Evolutionary conservation across 2,113 vertebrate species (phyloP), one percentile per base, ranked within the genome.

Genomic region (Microtus pennsylvanicus): DNA sequence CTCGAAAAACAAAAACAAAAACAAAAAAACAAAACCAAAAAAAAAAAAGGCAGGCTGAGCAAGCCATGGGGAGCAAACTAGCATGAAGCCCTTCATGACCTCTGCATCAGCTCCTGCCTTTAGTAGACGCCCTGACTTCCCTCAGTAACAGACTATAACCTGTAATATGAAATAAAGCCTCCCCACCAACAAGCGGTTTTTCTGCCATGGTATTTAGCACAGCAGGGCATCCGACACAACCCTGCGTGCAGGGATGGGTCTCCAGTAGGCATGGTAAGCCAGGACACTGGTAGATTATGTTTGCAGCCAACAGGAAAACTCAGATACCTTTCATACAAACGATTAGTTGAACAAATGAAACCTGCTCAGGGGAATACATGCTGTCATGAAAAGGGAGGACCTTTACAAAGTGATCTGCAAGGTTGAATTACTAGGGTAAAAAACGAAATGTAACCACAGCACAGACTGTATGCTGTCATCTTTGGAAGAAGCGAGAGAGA

Each of bases 221-320:
- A 82, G 35, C 21, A 24, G 45, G 81, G 17, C n/a, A 87, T 9
- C 47, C 24, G 11, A 80, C 8, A 67, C 24, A 69, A 81, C 30
- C 47, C 35, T 52, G 35, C 14, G 5, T 26, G 6, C 12, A 45
- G 82, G n/a, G 47, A 7, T 10, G 7, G 4, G 35, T 52, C 30
- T 38, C 26, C 24, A 1, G 9, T 0, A 42, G 42, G 7, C 7
- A 45, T 0, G 69, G 45, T 77, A 24, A n/a, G n/a, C n/a, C n/a
- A 52, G 16, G 72, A 70, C 80, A 63, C 74, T 0, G 26, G 0
- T 92, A 50, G 89, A 50, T 24, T 28, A 63, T 50, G 72, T 7
- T 24, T 75, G 7, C n/a, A n/a, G 76, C 35, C 69, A 26, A 33
- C 58, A 11, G 9, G 1, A 70, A 94, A 3, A 82, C 24, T 26